These are phyloP conservation scores for Corythucha ciliata DNA, from an alignment of 2,888 invertebrate species.

Conservation along the genomic window DNA sequence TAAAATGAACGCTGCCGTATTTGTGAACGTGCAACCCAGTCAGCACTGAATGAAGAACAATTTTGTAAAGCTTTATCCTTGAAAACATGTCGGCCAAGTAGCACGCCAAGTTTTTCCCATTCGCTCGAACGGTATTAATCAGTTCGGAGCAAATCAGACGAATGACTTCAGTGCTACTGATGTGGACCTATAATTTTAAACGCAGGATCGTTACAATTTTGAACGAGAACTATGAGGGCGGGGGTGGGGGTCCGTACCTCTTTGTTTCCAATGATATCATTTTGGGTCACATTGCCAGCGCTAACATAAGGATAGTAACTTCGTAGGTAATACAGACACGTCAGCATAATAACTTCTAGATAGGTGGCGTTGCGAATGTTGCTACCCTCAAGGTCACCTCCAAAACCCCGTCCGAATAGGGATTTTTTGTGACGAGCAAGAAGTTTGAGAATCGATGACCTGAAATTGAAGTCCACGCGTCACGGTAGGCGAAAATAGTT, in stretches of 20 bases:
- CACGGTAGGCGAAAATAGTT: background rate
- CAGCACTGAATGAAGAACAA: constrained; percentile 67
- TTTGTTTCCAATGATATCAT: constrained; percentile 64
- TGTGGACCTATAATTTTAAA: constrained; percentile 50
- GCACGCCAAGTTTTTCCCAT: constrained; percentile 64
- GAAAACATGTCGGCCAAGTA: constrained; percentile 64
- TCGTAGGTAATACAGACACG: constrained; percentile 69
- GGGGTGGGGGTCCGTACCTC: constrained; percentile 42
- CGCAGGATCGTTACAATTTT: background rate
- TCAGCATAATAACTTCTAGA: constrained; percentile 63
- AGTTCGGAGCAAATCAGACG: constrained; percentile 62
- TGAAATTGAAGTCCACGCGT: constrained; percentile 29
- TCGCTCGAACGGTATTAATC: constrained; percentile 62
- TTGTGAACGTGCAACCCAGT: constrained; percentile 54
- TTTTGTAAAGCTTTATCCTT: constrained; percentile 74
- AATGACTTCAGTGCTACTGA: constrained; percentile 64
- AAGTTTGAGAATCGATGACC: constrained; percentile 48
- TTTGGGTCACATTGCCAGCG: constrained; percentile 53
- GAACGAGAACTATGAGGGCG: background rate
- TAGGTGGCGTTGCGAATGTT: constrained; percentile 60
- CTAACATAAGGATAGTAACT: constrained; percentile 68
- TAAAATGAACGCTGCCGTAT: constrained; percentile 47
- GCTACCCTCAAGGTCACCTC: constrained; percentile 41
- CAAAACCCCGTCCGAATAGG: constrained; percentile 59
- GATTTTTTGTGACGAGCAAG: constrained; percentile 69